Evolutionary conservation across 2,113 vertebrate species (phyloP), one percentile per base, ranked within the genome.

Genomic region (Lamprotornis superbus): DNA sequence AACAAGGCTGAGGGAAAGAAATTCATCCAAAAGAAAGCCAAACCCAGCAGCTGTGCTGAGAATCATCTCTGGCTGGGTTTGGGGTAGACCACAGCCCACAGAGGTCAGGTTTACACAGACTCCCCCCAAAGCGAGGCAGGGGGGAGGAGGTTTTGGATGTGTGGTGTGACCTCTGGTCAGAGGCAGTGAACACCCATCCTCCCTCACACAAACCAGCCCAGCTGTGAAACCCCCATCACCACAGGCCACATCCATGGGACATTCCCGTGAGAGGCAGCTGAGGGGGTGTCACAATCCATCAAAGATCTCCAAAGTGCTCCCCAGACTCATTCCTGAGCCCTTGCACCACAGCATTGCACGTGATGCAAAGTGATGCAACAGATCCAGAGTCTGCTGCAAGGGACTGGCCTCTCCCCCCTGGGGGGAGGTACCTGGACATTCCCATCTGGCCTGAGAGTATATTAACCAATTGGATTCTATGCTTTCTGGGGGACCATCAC

Each of bases 121-220:
- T 69, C 4, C 18, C 14, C 22, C n/a, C 0, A 0, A 39, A 39
- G 21, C 0, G 0, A 39, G 12, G 16, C 1, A 1, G 4, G 17
- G 17, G 8, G 20, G 40, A 23, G 42, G 33, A 47, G 33, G 42
- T 37, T 6, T 47, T 5, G 3, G 7, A 18, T 60, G 27, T 47
- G 17, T 39, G n/a, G 17, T 0, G 1, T 39, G 39, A 39, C 63
- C 28, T 57, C 17, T 49, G 42, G 17, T 57, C 53, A 18, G 42
- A 49, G 53, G 28, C 42, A 49, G 13, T 27, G 52, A 68, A 68
- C 28, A 49, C 9, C 1, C 64, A 68, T 39, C 18, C 14, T 39
- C 28, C 42, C 22, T 57, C 15, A 49, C 28, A 47, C 17, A 57
- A 47, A 57, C 17, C 2, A 12, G 52, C 52, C 78, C 22, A 49